Percentiles rank a stretch among this genome's conserved stretches.
phyloP scores from a whole-genome alignment of 1,140 invertebrate genomes.

The Lordiphosa clarofinis region DNA sequence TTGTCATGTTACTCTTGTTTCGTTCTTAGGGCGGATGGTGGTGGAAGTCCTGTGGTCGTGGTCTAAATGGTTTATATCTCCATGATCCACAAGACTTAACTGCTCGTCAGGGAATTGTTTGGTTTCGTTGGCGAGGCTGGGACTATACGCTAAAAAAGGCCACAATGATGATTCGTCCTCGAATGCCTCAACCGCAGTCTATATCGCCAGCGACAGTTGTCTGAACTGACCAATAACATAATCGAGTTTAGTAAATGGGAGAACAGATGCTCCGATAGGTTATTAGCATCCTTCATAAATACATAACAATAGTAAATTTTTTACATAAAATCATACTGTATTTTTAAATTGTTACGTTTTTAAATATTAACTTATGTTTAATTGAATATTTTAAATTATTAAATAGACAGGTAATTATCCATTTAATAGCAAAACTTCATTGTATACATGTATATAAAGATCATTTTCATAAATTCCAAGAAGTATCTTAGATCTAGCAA shows the following conservation, averaged over 20 bases:
- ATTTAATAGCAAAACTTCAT: conserved; percentile 7
- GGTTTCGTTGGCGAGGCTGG: conserved; percentile 96
- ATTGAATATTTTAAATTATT: conserved; percentile 16
- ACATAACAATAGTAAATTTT: conserved; percentile 47
- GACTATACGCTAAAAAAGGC: conserved; percentile 94
- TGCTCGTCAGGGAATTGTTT: conserved; percentile 94
- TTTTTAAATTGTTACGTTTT: conserved; percentile 48
- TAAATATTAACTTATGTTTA: conserved; percentile 57
- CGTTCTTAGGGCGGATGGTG: conserved; percentile 89
- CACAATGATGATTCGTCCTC: conserved; percentile 93
- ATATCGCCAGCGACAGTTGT: conserved; percentile 30
- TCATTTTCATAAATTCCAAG: conserved; percentile 8
- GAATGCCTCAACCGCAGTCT: conserved; percentile 59
- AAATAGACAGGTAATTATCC: conserved; percentile 7
- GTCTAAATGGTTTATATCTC: conserved; percentile 91
- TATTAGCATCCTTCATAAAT: conserved; percentile 41
- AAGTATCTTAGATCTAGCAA: conserved; percentile 9
- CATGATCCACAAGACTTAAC: conserved; percentile 93
- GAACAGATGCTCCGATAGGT: conserved; percentile 26
- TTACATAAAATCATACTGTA: conserved; percentile 38
- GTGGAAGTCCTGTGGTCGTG: conserved; percentile 95
- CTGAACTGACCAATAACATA: conserved; percentile 20
- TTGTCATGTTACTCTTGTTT: conserved; percentile 16
- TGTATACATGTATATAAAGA: conserved; percentile 13
- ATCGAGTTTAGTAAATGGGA: conserved; percentile 28